Conservation (phyloP, 2,797 vertebrate genomes). For the Acanthis flammea region DNA sequence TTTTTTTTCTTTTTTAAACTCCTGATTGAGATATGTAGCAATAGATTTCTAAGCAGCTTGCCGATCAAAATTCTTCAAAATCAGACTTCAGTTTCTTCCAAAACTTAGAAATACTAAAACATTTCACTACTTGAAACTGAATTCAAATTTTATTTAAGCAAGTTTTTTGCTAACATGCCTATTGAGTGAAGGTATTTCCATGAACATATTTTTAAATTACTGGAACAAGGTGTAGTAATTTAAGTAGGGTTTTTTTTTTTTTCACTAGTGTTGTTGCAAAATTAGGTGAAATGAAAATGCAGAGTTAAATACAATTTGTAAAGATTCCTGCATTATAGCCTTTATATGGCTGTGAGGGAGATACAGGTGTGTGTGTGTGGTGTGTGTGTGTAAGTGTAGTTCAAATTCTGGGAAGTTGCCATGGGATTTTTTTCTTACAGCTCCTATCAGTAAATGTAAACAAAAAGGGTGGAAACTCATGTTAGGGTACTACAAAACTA, state of each 20-base stretch:
- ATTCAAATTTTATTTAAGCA: not conserved
- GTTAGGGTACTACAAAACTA: not conserved
- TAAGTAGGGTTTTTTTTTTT: not conserved
- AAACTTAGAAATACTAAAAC: not conserved
- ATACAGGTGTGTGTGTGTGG: not conserved
- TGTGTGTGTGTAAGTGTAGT: not conserved
- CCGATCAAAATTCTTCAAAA: not conserved
- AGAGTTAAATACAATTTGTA: slow-evolving; percentile 25
- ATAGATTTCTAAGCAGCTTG: not conserved
- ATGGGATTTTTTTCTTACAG: slow-evolving; percentile 14
- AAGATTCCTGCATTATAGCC: slow-evolving; percentile 33
- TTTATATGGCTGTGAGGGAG: not conserved
- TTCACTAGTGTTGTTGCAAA: not conserved
- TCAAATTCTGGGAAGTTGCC: slow-evolving; percentile 20
- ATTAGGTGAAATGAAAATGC: slow-evolving; percentile 29
- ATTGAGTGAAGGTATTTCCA: not conserved
- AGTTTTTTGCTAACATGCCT: not conserved
- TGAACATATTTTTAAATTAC: not conserved
- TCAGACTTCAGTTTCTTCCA: not conserved
- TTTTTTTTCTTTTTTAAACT: not conserved
- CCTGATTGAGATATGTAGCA: not conserved
- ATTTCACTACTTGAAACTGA: not conserved
- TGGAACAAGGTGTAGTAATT: slow-evolving; percentile 35
- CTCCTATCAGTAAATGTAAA: not conserved
- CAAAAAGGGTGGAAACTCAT: not conserved